phyloP scores from a whole-genome alignment of 2,888 invertebrate genomes.

The Furcula furcula region DNA sequence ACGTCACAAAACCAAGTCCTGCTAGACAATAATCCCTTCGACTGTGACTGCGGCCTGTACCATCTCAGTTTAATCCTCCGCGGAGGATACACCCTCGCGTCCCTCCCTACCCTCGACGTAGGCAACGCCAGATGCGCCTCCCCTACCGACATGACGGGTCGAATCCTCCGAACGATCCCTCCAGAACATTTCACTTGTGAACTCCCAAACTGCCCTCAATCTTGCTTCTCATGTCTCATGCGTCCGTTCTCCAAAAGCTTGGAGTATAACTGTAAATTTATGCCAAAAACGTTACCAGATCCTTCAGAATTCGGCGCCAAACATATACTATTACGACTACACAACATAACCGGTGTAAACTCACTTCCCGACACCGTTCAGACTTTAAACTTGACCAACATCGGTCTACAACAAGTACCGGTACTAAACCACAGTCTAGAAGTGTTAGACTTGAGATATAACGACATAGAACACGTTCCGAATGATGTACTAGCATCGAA shows the following conservation, averaged over 20 bases:
- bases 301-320: neutral
- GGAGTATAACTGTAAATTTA: neutral
- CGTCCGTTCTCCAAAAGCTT: neutral
- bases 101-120: slow-evolving; percentile 6
- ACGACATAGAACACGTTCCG: slow-evolving; percentile 10
- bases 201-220: neutral
- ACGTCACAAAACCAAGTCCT: slow-evolving; percentile 15
- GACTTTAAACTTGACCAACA: slow-evolving; percentile 10
- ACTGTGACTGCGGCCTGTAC: slow-evolving; percentile 42
- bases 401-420: too few species aligned
- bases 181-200: slow-evolving; percentile 6
- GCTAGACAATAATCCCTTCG: slow-evolving; percentile 39
- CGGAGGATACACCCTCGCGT: fast-evolving
- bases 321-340: neutral
- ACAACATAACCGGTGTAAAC: neutral
- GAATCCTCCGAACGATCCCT: slow-evolving; percentile 2
- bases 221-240: slow-evolving; percentile 4
- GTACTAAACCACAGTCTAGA: too few species aligned
- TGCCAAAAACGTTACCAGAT: neutral
- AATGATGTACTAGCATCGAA: slow-evolving; percentile 7
- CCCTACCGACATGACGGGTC: slow-evolving; percentile 5
- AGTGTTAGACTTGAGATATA: slow-evolving; percentile 17
- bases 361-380: neutral
- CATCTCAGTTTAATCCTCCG: slow-evolving; percentile 10
- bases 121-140: slow-evolving; percentile 8